Conservation (phyloP, 2,888 invertebrate genomes). For the Cynaeus angustus region DNA sequence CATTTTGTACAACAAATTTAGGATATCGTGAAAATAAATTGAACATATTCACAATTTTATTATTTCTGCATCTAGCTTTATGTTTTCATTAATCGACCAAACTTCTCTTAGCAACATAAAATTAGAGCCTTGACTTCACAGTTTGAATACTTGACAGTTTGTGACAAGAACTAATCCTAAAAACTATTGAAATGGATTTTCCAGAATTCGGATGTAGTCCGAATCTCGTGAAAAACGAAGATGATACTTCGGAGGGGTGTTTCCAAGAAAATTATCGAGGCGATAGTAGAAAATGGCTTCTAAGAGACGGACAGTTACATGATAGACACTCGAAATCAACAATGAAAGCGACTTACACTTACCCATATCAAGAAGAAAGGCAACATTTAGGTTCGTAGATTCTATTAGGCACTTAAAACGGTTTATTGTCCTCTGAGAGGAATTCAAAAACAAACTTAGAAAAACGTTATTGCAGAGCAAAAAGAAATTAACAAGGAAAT, state of each 20-base stretch:
- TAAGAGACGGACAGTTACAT: constrained; percentile 60
- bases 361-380: constrained; percentile 55
- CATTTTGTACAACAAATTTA: too few relatives aligned
- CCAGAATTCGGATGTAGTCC: constrained; percentile 38
- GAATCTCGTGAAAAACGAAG: constrained; percentile 45
- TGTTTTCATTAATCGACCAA: too few relatives aligned
- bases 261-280: constrained; percentile 62
- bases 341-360: constrained; percentile 63
- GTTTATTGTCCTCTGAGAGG: too few relatives aligned
- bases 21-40: too few relatives aligned
- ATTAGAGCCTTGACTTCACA: background rate
- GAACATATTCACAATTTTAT: too few relatives aligned
- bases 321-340: constrained; percentile 55
- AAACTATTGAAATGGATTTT: constrained; percentile 30
- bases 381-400: constrained; percentile 4
- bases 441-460: too few relatives aligned
- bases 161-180: background rate
- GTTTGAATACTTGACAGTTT: too few relatives aligned
- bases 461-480: too few relatives aligned
- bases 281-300: constrained; percentile 66
- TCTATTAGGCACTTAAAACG: too few relatives aligned
- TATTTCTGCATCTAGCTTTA: too few relatives aligned
- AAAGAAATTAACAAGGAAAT: too few relatives aligned
- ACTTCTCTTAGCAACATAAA: too few relatives aligned
- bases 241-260: constrained; percentile 62